Conservation (phyloP, 2,797 vertebrate genomes). For the Jordanella pulchra region DNA sequence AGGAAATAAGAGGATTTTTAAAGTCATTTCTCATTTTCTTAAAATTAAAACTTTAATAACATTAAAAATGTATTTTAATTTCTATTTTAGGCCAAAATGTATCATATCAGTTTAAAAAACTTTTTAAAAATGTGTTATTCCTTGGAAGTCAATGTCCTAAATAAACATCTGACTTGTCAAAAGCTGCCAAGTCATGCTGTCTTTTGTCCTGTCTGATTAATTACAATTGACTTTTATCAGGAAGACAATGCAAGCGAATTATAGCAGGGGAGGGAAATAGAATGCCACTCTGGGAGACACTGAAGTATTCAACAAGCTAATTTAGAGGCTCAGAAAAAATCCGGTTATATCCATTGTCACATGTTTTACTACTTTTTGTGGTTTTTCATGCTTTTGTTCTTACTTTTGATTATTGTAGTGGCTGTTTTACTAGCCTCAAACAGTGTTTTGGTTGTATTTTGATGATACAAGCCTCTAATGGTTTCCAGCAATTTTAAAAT, state of each 20-base stretch:
- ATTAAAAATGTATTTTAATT: not conserved
- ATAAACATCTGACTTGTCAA: conserved; percentile 18
- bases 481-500: not conserved
- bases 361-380: not conserved
- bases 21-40: not conserved
- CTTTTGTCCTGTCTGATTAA: conserved; percentile 17
- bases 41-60: not conserved
- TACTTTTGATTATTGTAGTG: not conserved
- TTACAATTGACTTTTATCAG: conserved; percentile 17
- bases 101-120: not conserved
- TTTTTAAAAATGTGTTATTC: not conserved
- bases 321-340: not conserved
- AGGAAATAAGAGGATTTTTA: not conserved
- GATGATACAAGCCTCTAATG: not conserved
- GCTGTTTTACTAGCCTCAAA: not conserved
- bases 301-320: conserved; percentile 3
- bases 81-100: not conserved
- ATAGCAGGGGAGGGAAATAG: conserved; percentile 12
- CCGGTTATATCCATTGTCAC: not conserved
- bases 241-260: conserved; percentile 21
- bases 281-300: not conserved
- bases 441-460: not conserved
- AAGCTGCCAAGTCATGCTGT: conserved; percentile 20
- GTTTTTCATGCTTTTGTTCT: not conserved
- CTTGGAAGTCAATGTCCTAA: conserved; percentile 25